Evolutionary conservation across 2,888 invertebrate genomes (phyloP).

Genomic region (Cataglyphis cursor): DNA sequence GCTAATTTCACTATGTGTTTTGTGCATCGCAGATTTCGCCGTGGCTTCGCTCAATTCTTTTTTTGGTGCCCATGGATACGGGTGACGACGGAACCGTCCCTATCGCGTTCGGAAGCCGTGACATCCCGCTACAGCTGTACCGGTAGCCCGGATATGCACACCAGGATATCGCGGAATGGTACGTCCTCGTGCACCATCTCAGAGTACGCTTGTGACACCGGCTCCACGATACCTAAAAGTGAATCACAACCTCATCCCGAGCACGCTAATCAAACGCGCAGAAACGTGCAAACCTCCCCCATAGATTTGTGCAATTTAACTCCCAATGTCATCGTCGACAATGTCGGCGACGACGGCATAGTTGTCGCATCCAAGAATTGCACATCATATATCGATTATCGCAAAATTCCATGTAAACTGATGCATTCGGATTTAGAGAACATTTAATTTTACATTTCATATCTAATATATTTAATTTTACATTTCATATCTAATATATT

Average conservation of each 20-base stretch:
- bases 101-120: constrained; percentile 92
- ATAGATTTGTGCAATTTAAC: constrained; percentile 64
- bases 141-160: constrained; percentile 91
- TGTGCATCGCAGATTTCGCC: constrained; percentile 91
- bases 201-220: constrained; percentile 78
- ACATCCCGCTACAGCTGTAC: constrained; percentile 93
- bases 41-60: constrained; percentile 97
- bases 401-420: not conserved
- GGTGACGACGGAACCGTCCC: constrained; percentile 89
- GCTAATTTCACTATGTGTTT: not conserved
- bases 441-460: not conserved
- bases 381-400: not conserved
- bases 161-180: constrained; percentile 91
- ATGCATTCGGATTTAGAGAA: not conserved
- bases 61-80: constrained; percentile 94
- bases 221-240: constrained; percentile 77
- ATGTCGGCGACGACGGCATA: not conserved
- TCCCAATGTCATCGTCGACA: constrained; percentile 20
- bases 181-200: constrained; percentile 84
- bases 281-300: constrained; percentile 56
- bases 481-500: too few relatives aligned
- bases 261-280: constrained; percentile 46
- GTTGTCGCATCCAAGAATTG: constrained; percentile 1
- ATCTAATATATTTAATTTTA: not conserved
- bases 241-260: constrained; percentile 73